Evolutionary conservation across 2,888 invertebrate genomes (phyloP), one percentile per base, ranked within the genome.

Genomic region (Tachina grossa): DNA sequence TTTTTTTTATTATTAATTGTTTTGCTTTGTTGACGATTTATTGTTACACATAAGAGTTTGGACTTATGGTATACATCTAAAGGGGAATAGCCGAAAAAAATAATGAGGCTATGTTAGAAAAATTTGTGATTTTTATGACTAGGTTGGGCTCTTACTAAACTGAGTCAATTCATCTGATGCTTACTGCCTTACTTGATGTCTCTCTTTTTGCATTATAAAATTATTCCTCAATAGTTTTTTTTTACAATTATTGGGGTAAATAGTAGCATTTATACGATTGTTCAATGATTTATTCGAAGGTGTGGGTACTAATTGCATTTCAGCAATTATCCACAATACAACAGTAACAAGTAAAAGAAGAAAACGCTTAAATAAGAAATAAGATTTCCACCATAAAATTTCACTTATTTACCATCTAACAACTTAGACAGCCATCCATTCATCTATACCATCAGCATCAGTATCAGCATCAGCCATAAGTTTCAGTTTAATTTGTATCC

Each of bases 311-410:
- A 81, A 81, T 74, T 81, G 74, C 59, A 63, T 31, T 45, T 49
- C 8, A 69, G 43, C 59, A 61, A 68, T 81, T 53, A 75, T 53
- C 59, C 75, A 13, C 16, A 59, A 8, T 47, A 9, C 61, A 47
- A 10, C 19, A 65, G 16, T 5, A 55, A 49, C 22, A 19, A 39
- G 14, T 8, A 19, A 10, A 6, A 72, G 43, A 19, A 74, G 57
- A 66, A 51, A 22, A 79, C 5, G 31, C n/a, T 57, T 0, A 53
- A 65, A 14, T 68, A 69, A 51, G 65, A 53, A 65, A 13, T 68
- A 69, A 51, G 59, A 84, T 78, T 78, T 78, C 55, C 69, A 69
- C 63, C 45, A 79, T 47, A 85, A 82, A 82, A 85, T 85, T 82
- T 85, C 78, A 77, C 78, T 82, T 78, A 65, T 85, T 85, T 75